A percentile compares a stretch with the other conserved stretches of the same genome.
Conservation (phyloP, 2,797 vertebrate species). For the Anas bahamensis region DNA sequence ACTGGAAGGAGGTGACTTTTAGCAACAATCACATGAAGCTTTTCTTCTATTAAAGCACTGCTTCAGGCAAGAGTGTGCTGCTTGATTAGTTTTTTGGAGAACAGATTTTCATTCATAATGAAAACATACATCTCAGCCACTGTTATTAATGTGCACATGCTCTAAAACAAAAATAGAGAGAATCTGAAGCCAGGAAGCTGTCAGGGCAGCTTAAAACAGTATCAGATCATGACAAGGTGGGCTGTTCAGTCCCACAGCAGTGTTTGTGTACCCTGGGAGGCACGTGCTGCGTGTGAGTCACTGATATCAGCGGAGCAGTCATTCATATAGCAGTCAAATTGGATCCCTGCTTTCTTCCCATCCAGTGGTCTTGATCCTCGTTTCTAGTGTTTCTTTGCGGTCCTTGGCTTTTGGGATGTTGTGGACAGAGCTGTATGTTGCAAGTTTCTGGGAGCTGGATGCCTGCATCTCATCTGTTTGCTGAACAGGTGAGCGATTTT, state of each 20-base stretch:
- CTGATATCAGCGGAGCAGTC: neutral
- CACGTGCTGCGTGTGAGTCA: neutral
- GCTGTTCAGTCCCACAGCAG: neutral
- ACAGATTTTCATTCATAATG: slow-evolving; percentile 52
- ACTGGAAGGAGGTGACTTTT: slow-evolving; percentile 14
- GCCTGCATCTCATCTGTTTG: neutral
- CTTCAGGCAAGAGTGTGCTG: slow-evolving; percentile 19
- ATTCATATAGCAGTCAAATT: neutral
- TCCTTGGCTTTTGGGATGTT: neutral
- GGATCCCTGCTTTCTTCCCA: neutral
- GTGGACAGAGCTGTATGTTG: neutral
- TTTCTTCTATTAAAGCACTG: slow-evolving; percentile 30
- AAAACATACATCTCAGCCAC: slow-evolving; percentile 6
- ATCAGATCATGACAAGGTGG: neutral
- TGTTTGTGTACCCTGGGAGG: neutral
- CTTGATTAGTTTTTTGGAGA: slow-evolving; percentile 52
- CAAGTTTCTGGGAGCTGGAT: neutral
- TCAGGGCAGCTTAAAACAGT: neutral
- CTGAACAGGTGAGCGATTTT: neutral
- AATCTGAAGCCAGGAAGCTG: neutral
- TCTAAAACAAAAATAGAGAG: neutral
- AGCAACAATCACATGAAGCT: neutral
- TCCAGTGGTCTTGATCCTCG: neutral
- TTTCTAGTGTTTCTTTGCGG: neutral
- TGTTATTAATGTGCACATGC: neutral